Conservation (phyloP, 2,888 invertebrate species). For the Amblyteles armatorius region DNA sequence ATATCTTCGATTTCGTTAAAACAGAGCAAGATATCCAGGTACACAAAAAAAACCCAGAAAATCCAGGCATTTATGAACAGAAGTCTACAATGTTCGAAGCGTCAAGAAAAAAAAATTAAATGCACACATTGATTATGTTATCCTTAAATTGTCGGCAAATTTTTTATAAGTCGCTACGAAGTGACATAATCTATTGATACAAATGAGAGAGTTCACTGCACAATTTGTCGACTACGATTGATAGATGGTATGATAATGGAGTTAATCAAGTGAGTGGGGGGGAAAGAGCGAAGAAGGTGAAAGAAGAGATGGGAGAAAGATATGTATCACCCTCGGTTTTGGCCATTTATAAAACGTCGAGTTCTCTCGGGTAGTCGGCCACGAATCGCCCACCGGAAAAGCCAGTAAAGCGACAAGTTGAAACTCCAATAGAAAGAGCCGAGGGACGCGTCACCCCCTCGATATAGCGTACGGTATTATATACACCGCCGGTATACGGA, state of each 20-base stretch:
- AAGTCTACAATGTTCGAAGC: no score
- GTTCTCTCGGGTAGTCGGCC: conserved; percentile 34
- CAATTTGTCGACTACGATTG: conserved; percentile 56
- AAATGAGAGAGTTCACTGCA: conserved; percentile 6
- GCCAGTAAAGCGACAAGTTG: conserved; percentile 54
- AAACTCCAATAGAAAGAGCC: conserved; percentile 52
- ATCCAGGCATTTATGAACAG: no score
- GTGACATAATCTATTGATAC: neutral
- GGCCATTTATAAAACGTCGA: conserved; percentile 63
- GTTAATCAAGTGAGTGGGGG: conserved; percentile 45
- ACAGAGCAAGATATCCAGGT: neutral
- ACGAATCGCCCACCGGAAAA: conserved; percentile 50
- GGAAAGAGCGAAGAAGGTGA: neutral
- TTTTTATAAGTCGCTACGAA: neutral
- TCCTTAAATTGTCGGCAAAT: neutral
- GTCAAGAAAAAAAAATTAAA: neutral
- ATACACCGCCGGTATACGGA: neutral
- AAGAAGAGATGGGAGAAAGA: conserved; percentile 30
- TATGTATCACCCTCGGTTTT: conserved; percentile 40
- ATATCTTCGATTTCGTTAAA: no score
- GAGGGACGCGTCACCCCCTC: conserved; percentile 55
- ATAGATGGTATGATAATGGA: conserved; percentile 44
- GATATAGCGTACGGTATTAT: conserved; percentile 27
- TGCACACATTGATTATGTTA: no score
- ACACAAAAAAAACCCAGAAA: no score